phyloP scores from a whole-genome alignment of 2,888 invertebrate genomes.

The Acronicta alni region DNA sequence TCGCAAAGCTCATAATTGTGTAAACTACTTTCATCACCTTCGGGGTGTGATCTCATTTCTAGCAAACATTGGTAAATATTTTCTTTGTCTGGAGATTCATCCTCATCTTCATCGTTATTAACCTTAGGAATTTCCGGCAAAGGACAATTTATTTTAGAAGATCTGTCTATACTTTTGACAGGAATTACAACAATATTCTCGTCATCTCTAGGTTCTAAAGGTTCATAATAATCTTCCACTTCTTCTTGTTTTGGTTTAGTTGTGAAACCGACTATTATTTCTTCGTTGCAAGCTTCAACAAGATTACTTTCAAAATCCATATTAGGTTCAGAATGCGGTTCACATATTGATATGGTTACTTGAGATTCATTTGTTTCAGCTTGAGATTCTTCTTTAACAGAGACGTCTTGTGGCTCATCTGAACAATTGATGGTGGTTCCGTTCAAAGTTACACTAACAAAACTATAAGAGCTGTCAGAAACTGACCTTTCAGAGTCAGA shows the following conservation, averaged over 20 bases:
- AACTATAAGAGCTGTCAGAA: conserved; percentile 77
- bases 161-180: conserved; percentile 72
- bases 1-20: conserved; percentile 88
- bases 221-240: conserved; percentile 84
- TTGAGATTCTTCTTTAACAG: conserved; percentile 70
- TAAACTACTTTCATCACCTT: conserved; percentile 84
- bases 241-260: conserved; percentile 71
- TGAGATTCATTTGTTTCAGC: conserved; percentile 68
- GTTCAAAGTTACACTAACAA: conserved; percentile 72
- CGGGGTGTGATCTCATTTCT: conserved; percentile 85
- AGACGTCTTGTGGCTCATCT: conserved; percentile 62
- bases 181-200: conserved; percentile 78
- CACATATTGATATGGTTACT: conserved; percentile 56
- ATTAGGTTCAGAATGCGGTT: conserved; percentile 66
- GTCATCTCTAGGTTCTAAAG: conserved; percentile 77
- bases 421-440: conserved; percentile 65
- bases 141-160: conserved; percentile 84
- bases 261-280: conserved; percentile 78
- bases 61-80: conserved; percentile 85
- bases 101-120: conserved; percentile 54
- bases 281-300: conserved; percentile 83
- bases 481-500: conserved; percentile 77
- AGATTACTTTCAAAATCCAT: conserved; percentile 84
- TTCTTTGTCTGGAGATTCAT: conserved; percentile 62
- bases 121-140: conserved; percentile 84